Percentiles rank a stretch among this genome's conserved stretches.
Conservation (phyloP, 2,113 vertebrate genomes). For the Phalacrocorax pelagicus region DNA sequence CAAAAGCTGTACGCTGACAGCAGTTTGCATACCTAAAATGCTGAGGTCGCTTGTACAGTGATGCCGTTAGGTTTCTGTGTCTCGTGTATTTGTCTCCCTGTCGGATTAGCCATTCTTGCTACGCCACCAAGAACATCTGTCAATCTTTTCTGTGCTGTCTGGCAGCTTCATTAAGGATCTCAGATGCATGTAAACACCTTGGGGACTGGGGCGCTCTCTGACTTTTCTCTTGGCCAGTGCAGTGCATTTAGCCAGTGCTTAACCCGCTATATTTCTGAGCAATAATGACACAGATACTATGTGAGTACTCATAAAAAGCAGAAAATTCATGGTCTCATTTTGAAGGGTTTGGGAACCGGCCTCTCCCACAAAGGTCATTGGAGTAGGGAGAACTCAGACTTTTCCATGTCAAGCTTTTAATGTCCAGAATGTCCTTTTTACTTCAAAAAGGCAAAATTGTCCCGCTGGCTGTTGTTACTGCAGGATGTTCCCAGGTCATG, state of each 20-base stretch:
- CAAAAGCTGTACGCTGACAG: background rate
- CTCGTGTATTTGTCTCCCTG: background rate
- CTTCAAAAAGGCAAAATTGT: background rate
- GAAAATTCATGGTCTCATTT: background rate
- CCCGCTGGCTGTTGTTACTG: background rate
- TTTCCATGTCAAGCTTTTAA: background rate
- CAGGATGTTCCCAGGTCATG: background rate
- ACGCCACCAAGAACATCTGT: conserved; percentile 25
- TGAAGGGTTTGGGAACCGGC: background rate
- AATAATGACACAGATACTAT: background rate
- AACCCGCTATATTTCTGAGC: background rate
- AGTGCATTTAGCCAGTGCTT: background rate
- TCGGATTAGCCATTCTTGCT: conserved; percentile 31
- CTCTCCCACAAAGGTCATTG: background rate
- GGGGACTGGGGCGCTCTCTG: background rate
- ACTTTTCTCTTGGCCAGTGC: background rate
- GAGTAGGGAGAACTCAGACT: background rate
- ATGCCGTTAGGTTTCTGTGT: background rate
- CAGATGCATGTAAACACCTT: conserved; percentile 8
- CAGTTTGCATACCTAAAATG: background rate
- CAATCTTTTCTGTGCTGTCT: conserved; percentile 1
- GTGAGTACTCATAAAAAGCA: background rate
- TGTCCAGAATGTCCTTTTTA: background rate
- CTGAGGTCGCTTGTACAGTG: background rate
- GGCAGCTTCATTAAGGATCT: conserved; percentile 41